phyloP scores from a whole-genome alignment of 2,888 invertebrate species.

The Hemicrepidius hirtus region DNA sequence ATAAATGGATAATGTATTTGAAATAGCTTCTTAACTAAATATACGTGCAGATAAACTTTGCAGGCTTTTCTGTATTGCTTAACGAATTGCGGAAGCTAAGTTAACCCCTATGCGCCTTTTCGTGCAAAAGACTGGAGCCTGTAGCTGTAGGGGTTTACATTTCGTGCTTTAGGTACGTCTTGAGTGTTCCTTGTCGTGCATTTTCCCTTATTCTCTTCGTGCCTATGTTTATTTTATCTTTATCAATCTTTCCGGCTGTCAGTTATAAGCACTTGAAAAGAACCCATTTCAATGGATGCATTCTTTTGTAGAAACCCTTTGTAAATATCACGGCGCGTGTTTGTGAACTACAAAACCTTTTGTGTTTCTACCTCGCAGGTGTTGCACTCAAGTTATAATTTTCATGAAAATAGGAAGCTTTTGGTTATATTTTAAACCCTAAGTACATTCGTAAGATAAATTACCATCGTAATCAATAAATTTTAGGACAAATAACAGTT shows the following conservation, averaged over 20 bases:
- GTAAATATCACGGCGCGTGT: slow-evolving; percentile 39
- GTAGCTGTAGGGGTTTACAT: slow-evolving; percentile 12
- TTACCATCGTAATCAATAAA: no score
- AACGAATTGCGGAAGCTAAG: neutral
- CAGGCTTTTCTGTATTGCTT: neutral
- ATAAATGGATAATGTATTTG: neutral
- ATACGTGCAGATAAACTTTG: neutral
- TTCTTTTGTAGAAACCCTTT: slow-evolving; percentile 46
- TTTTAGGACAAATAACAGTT: no score
- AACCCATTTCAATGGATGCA: slow-evolving; percentile 50
- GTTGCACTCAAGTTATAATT: slow-evolving; percentile 16
- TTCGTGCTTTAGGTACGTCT: slow-evolving; percentile 40
- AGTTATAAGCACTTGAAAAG: slow-evolving; percentile 49
- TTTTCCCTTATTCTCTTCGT: slow-evolving; percentile 39
- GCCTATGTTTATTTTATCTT: slow-evolving; percentile 50
- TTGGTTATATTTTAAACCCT: no score
- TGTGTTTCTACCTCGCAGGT: slow-evolving; percentile 39
- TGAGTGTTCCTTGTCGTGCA: slow-evolving; percentile 27
- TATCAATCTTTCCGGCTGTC: slow-evolving; percentile 53
- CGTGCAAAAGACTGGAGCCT: neutral
- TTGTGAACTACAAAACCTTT: slow-evolving; percentile 41
- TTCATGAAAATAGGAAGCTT: neutral
- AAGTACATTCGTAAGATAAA: no score
- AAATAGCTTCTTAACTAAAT: neutral
- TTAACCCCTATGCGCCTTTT: slow-evolving; percentile 6